Conservation (phyloP, 2,113 vertebrate species). For the Acinonyx jubatus region DNA sequence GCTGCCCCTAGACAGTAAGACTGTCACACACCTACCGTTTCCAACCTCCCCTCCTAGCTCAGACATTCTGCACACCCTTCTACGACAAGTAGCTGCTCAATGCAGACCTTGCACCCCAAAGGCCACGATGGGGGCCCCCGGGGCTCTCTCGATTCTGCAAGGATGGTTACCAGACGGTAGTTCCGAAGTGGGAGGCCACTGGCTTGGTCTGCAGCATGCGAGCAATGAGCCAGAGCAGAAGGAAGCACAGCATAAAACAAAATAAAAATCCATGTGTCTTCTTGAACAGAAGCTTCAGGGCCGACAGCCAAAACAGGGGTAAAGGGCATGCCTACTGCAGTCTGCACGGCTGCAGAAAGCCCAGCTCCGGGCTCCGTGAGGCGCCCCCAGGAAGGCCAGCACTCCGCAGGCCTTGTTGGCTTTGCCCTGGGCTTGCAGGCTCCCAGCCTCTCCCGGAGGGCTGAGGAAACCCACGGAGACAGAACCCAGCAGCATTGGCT, state of each 20-base stretch:
- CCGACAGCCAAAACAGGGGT: not conserved
- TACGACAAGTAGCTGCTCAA: not conserved
- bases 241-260: not conserved
- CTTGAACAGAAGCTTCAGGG: not conserved
- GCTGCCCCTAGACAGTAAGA: not conserved
- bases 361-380: not conserved
- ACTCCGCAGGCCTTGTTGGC: not conserved
- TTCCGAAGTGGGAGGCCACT: accelerated
- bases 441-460: not conserved
- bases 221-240: not conserved
- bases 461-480: not conserved
- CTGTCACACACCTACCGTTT: not conserved
- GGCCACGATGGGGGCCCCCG: accelerated
- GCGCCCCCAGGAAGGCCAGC: not conserved
- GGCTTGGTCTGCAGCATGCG: not conserved
- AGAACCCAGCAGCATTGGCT: accelerated
- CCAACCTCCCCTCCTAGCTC: not conserved
- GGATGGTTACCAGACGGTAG: not conserved
- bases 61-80: not conserved
- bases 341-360: not conserved
- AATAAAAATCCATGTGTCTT: not conserved
- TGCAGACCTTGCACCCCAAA: not conserved
- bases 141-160: not conserved
- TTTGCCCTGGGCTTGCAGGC: not conserved
- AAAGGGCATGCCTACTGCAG: not conserved